A percentile compares a stretch with the other conserved stretches of the same genome.
These are phyloP conservation scores for Bucco capensis DNA, from an alignment of 2,113 vertebrate genomes.

Conservation along the genomic window DNA sequence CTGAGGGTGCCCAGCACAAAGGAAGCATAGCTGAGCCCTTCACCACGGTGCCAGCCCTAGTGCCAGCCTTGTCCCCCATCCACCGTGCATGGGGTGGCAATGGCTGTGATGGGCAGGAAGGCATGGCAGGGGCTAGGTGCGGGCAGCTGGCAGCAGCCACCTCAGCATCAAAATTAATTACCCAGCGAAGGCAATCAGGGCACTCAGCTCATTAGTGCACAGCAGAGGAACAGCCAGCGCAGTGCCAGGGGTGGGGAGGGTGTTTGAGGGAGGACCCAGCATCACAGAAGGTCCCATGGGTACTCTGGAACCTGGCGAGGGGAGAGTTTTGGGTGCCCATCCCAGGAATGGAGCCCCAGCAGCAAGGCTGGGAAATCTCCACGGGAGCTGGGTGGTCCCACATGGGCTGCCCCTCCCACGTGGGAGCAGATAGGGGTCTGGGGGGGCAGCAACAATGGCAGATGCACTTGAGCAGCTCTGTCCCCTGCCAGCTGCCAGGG, in stretches of 20 bases:
- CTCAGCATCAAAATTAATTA: background rate
- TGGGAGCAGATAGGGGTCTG: background rate
- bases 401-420: background rate
- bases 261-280: background rate
- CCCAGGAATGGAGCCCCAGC: background rate
- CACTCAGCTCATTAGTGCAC: background rate
- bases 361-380: background rate
- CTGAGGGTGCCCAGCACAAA: background rate
- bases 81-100: background rate
- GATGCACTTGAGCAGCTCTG: background rate
- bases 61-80: background rate
- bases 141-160: background rate
- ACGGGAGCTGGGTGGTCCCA: background rate
- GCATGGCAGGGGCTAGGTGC: background rate
- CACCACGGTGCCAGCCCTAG: too few relatives aligned
- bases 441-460: background rate
- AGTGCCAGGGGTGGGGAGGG: background rate
- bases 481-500: background rate
- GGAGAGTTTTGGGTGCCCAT: background rate
- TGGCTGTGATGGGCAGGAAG: background rate
- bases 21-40: too few relatives aligned
- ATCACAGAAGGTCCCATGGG: background rate
- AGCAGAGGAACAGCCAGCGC: background rate
- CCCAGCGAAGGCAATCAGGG: background rate
- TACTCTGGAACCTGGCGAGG: background rate